Evolutionary conservation across 2,113 vertebrate species (phyloP), one percentile per base, ranked within the genome.

Genomic region (Isichthys henryi): DNA sequence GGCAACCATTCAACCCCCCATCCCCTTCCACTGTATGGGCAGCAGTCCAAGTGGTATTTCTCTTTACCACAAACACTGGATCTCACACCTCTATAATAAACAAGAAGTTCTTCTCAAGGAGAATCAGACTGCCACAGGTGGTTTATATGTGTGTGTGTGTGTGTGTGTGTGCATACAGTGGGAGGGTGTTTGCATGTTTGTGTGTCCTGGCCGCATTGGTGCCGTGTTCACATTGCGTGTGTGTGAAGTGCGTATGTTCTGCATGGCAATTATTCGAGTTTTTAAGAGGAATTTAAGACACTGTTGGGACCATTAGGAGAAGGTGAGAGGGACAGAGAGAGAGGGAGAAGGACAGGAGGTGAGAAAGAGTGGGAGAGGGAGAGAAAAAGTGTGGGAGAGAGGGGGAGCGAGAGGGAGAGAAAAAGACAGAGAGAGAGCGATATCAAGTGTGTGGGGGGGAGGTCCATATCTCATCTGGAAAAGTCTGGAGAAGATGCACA

Each of bases 1-100:
- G 96, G 96, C 95, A 97, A 98, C 97, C 92, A 96, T 96, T 95
- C 95, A 95, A 96, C 95, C 95, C 1, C 45, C 88, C 93, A 88
- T 95, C 93, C 89, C 89, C 91, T 90, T 92, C 87, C 94, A 94
- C 94, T 92, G 93, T 95, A 93, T 94, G 94, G 95, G 93, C 93
- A 91, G 95, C 94, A 95, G 31, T 95, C 96, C 94, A 93, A 94
- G 93, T 91, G 93, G 90, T 91, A 45, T n/a, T 80, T 39, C 8
- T 35, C 27, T 11, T 77, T 70, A 48, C 9, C 84, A 86, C 43
- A 83, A 83, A 83, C 43, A n/a, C 43, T 83, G 80, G 80, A 83
- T 45, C 80, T 83, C 80, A 83, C 80, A 83, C 80, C 80, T 83
- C 17, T 46, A 48, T n/a, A 45, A 83, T 83, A 83, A 83, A 83